Evolutionary conservation across 2,888 invertebrate genomes (phyloP), one percentile per base, ranked within the genome.

Genomic region (Orthosia incerta): DNA sequence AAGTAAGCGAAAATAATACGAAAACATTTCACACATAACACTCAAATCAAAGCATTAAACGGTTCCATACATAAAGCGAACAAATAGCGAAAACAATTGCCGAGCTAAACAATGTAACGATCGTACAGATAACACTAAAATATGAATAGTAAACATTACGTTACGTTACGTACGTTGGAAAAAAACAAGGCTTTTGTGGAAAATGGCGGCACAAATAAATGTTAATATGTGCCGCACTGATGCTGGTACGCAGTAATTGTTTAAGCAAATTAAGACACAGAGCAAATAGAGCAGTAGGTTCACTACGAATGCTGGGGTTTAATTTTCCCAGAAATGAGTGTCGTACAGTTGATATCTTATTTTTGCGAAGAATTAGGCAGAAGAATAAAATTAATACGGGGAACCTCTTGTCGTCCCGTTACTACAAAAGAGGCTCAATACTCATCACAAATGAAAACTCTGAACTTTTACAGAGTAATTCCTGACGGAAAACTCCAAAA

Each of bases 201-300:
- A 72, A 83, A 84, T 78, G 61, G 67, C 56, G 60, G 59, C 63
- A 51, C 72, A 70, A 76, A 82, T 57, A 76, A 74, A 84, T 73
- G 76, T 64, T 74, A 80, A 80, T 84, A 74, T 64, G 57, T 62
- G 66, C 66, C 71, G 60, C 59, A 66, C 69, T 80, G 76, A 75
- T 57, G 61, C 66, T 61, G 56, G 55, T 71, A 66, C 53, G 12
- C 18, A 61, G 74, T 66, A 53, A 83, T 66, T 81, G 79, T 81
- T 74, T 74, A 69, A 73, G 79, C 60, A 75, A 79, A 84, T 78
- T 80, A 82, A 78, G 65, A 53, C 56, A 69, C 15, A 51, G n/a
- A 60, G 59, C 45, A 48, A 39, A 39, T 20, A 39, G 0, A n/a
- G n/a, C 77, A 69, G 77, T n/a, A 66, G 67, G 31, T n/a, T 62